Evolutionary conservation across 2,113 vertebrate species (phyloP).

Genomic region (Morone chrysops): DNA sequence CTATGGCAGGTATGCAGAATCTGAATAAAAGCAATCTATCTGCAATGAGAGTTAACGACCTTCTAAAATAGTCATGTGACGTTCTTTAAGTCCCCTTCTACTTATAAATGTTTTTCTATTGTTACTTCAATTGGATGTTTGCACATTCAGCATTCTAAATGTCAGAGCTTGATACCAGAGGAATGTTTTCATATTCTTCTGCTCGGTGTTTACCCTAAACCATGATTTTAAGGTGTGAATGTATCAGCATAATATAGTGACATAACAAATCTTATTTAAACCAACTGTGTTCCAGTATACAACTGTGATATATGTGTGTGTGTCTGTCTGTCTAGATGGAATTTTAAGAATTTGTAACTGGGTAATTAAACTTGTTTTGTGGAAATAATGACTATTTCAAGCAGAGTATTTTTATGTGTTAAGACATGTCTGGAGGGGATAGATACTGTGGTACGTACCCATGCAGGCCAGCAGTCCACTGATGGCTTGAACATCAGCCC

Average conservation of each 20-base stretch:
- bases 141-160: too few relatives aligned
- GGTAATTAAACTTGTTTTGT: neutral
- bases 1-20: neutral
- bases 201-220: neutral
- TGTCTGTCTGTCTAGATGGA: too few relatives aligned
- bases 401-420: neutral
- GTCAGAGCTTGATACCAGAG: too few relatives aligned
- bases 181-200: too few relatives aligned
- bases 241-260: neutral
- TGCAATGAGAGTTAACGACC: neutral
- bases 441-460: slow-evolving; percentile 84
- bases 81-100: neutral
- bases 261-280: neutral
- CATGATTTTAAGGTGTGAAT: neutral
- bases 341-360: neutral
- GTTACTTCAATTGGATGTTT: too few relatives aligned
- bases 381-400: neutral
- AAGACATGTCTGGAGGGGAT: neutral
- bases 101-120: too few relatives aligned
- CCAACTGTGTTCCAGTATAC: neutral
- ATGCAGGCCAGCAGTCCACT: slow-evolving; percentile 94
- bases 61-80: neutral
- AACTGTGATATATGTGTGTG: too few relatives aligned
- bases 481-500: slow-evolving; percentile 96
- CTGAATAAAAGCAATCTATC: neutral